Percentiles rank a stretch among this genome's conserved stretches.
Evolutionary conservation across 1,140 invertebrate genomes (phyloP).

Genomic region (Paramacrobiotus metropolitanus): DNA sequence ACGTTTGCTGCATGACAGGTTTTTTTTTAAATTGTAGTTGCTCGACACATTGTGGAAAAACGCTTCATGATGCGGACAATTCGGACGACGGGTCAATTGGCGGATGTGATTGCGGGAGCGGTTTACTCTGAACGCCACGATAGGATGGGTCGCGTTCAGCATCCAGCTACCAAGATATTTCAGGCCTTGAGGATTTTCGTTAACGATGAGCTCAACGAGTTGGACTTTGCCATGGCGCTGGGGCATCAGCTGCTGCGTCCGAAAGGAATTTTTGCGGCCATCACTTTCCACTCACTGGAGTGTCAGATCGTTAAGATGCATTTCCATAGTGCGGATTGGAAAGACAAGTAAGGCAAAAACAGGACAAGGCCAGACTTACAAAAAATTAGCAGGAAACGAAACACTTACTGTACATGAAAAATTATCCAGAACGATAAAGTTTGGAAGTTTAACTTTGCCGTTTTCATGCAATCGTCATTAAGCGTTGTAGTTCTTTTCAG

Average conservation of each 20-base stretch:
- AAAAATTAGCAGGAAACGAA: no score
- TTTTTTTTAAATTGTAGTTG: constrained; percentile 24
- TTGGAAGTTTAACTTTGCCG: no score
- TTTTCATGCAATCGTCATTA: no score
- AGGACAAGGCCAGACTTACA: no score
- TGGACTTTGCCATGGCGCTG: constrained; percentile 61
- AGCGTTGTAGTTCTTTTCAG: no score
- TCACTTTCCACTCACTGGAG: constrained; percentile 79
- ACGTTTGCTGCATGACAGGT: no score
- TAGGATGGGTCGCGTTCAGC: constrained; percentile 29
- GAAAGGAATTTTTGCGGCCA: constrained; percentile 46
- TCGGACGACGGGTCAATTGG: constrained; percentile 55
- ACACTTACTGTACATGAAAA: no score
- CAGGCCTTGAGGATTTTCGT: constrained; percentile 84
- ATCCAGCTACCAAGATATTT: constrained; percentile 73
- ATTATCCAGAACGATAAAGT: no score
- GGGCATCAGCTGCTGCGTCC: constrained; percentile 49
- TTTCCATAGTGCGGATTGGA: constrained; percentile 47
- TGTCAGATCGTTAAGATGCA: constrained; percentile 83
- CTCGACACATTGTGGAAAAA: constrained; percentile 62
- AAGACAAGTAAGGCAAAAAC: constrained; percentile 15
- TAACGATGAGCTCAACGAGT: constrained; percentile 87
- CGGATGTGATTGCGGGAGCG: constrained; percentile 44
- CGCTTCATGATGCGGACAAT: constrained; percentile 52
- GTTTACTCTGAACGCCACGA: constrained; percentile 20